Base-by-base conservation (phyloP, 2,113 vertebrate species). In the Diphyllodes magnificus region DNA sequence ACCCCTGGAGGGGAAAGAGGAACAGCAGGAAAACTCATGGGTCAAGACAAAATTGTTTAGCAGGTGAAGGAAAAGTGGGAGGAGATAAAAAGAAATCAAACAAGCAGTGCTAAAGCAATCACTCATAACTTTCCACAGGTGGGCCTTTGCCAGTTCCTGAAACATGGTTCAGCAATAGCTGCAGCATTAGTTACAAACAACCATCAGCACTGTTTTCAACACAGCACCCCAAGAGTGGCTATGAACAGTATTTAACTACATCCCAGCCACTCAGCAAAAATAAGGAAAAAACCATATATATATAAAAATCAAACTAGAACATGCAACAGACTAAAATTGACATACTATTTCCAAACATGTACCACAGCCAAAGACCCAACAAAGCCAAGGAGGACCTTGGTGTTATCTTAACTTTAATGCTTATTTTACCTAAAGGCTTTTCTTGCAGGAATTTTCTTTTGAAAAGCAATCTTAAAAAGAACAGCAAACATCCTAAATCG, bases 201-300 rank as follows among this genome's bases (percentile, higher is more conserved):
- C 37, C 8, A 22, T 6, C 44, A 42, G 90, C 19, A 15, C 13
- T 30, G 27, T 11, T 75, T 27, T n/a, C 37, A 50, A 39, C 47
- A 57, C n/a, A 59, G 66, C 10, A 8, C 11, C 27, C n/a, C 61
- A 39, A 35, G 10, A 53, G 19, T 5, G 7, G 31, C 45, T 60
- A 7, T 19, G 16, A 66, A 56, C 13, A 66, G n/a, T 24, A 35
- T n/a, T 35, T 10, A 83, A 80, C 77, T 30, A n/a, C 49, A 82
- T 13, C 5, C 2, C 47, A 75, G 60, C 18, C 47, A 61, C 42
- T 33, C 66, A 27, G 8, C 3, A 11, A 40, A 63, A 94, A 39
- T 11, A 71, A 3, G 3, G 30, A 39, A 23, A 80, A 57, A 78
- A 21, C 1, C 9, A 14, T 12, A 0, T 15, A 22, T 3, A 8